A percentile compares a stretch with the other conserved stretches of the same genome.
Evolutionary conservation across 2,797 vertebrate genomes (phyloP).

Genomic region (Sarcoramphus papa): DNA sequence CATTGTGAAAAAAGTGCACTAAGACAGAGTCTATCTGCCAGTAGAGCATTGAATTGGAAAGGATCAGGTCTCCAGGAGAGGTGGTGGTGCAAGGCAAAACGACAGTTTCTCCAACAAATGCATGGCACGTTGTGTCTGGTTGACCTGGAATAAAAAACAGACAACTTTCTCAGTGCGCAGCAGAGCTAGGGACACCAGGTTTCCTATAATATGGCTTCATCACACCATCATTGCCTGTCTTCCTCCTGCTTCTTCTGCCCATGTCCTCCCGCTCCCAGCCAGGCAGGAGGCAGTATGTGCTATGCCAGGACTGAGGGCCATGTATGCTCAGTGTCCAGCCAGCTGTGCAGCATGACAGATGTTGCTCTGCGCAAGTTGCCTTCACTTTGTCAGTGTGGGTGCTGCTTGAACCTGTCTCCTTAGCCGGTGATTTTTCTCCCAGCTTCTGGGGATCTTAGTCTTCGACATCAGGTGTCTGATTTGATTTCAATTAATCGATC

Average conservation of each 20-base stretch:
- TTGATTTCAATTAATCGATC: background rate
- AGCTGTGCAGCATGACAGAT: background rate
- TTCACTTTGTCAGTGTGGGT: background rate
- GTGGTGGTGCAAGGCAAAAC: constrained; percentile 18
- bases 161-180: background rate
- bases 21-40: constrained; percentile 2
- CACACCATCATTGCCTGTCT: accelerated
- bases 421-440: background rate
- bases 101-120: constrained; percentile 20
- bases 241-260: background rate
- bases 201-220: background rate
- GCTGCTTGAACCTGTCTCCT: background rate
- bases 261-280: background rate
- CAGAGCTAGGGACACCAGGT: background rate
- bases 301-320: background rate
- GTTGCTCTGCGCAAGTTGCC: background rate
- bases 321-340: background rate
- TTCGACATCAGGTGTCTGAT: background rate
- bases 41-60: background rate
- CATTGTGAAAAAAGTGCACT: constrained; percentile 19
- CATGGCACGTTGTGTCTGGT: background rate
- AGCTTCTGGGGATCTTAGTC: background rate
- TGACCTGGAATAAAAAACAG: background rate
- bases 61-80: background rate
- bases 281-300: background rate